These are phyloP conservation scores for Protosalanx chinensis DNA, from an alignment of 2,797 vertebrate species.

Conservation along the genomic window DNA sequence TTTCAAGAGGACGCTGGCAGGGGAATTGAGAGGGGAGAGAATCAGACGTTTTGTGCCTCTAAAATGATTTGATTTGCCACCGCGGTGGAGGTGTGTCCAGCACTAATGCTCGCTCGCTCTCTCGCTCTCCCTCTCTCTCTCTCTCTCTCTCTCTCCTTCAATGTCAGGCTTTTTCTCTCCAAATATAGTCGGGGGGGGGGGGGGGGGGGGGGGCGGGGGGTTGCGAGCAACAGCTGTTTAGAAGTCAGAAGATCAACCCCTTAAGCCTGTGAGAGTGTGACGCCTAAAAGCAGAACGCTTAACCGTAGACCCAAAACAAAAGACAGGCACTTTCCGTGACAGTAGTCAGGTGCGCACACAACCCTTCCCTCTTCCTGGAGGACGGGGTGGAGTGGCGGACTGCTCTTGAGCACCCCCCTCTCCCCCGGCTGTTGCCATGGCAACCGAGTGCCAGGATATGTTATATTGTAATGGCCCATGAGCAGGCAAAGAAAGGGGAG, in stretches of 20 bases:
- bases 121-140: no score
- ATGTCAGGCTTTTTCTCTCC: background rate
- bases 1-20: conserved; percentile 40
- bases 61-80: conserved; percentile 62
- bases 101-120: conserved; percentile 25
- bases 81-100: conserved; percentile 43
- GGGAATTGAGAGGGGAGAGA: conserved; percentile 55
- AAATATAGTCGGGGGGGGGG: background rate
- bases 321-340: no score
- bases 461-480: conserved; percentile 21
- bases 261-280: no score
- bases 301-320: no score
- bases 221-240: conserved; percentile 26
- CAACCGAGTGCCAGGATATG: conserved; percentile 52
- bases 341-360: no score
- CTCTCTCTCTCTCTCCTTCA: background rate
- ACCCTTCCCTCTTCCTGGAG: no score
- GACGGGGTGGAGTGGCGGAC: background rate
- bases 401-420: conserved; percentile 35
- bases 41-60: conserved; percentile 53
- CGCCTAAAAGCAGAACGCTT: no score
- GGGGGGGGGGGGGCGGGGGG: no score
- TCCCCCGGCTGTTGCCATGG: conserved; percentile 61
- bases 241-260: no score
- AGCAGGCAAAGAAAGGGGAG: conserved; percentile 18